Base-by-base conservation (phyloP, 2,888 invertebrate genomes). In the Shargacucullia verbasci region DNA sequence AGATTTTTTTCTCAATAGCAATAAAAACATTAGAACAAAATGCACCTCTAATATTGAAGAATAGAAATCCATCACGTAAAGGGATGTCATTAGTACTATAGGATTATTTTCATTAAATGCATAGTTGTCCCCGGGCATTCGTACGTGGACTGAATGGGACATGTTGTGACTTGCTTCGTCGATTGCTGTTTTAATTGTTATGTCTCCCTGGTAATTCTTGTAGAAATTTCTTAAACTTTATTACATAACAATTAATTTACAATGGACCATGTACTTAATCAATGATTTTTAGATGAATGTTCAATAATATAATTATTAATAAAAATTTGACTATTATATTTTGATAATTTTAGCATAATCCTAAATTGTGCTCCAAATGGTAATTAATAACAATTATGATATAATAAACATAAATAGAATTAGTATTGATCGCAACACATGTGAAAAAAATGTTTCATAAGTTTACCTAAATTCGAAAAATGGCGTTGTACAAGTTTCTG, bases 91-190 rank as follows among this genome's bases (percentile, higher is more conserved):
- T 84, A 83, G 73, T 79, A 70, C 71, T 80, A 64, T 83, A 79
- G 82, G 82, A 88, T 87, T 88, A 87, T 88, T 88, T 88, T 88
- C 88, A 89, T 89, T 86, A 89, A 89, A 82, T 82, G 87, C 88
- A 87, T 89, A 82, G 78, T 83, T 82, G 73, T 76, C 74, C 62
- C 56, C 62, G 64, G 69, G 78, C 71, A 67, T 64, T 73, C 73
- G 70, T 73, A 87, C 88, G 88, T 87, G 88, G 57, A 25, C 55
- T 10, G 88, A 83, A 84, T 87, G 15, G 53, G 48, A 66, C 55
- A 46, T 58, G 49, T 55, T 62, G 58, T 69, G 72, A 65, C 70
- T 76, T 60, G 56, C 56, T 46, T 40, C 54, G 57, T 48, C 49
- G 48, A 49, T 59, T 29, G 41, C 52, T 56, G 49, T 61, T 67